Conservation (phyloP, 2,888 invertebrate genomes). For the Idaea aversata region DNA sequence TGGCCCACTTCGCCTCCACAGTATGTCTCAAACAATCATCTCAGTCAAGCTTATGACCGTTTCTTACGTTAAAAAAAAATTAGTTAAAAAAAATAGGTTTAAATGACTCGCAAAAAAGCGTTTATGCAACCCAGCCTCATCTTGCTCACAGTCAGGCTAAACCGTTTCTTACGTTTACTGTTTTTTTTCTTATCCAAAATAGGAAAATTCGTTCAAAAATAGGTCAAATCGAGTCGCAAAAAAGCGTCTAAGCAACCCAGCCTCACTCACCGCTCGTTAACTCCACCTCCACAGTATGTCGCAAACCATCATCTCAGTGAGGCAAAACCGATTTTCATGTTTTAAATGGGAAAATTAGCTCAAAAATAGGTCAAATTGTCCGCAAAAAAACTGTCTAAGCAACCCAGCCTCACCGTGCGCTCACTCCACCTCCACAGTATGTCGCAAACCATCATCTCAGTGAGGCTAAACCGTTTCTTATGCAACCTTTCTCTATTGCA, state of each 20-base stretch:
- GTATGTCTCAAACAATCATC: conserved; percentile 66
- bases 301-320: conserved; percentile 70
- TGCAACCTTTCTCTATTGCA: conserved; percentile 76
- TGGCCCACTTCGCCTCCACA: conserved; percentile 13
- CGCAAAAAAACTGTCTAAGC: not conserved
- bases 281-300: conserved; percentile 34
- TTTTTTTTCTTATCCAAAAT: no score
- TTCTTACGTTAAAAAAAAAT: conserved; percentile 43
- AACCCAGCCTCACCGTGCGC: not conserved
- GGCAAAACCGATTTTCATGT: conserved; percentile 40
- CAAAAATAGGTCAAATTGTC: conserved; percentile 6
- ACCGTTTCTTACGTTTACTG: no score
- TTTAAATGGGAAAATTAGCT: conserved; percentile 1
- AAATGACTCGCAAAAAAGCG: no score
- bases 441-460: conserved; percentile 71
- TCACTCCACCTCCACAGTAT: conserved; percentile 25
- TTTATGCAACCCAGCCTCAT: no score
- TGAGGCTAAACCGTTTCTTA: conserved; percentile 62
- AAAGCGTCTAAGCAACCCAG: not conserved
- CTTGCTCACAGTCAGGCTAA: no score
- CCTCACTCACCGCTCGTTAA: no score
- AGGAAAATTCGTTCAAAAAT: not conserved
- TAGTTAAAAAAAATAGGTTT: not conserved
- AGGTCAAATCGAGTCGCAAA: conserved; percentile 5
- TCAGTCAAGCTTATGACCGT: conserved; percentile 62